Base-by-base conservation (phyloP, 2,888 invertebrate species). In the Piscicola geometra region DNA sequence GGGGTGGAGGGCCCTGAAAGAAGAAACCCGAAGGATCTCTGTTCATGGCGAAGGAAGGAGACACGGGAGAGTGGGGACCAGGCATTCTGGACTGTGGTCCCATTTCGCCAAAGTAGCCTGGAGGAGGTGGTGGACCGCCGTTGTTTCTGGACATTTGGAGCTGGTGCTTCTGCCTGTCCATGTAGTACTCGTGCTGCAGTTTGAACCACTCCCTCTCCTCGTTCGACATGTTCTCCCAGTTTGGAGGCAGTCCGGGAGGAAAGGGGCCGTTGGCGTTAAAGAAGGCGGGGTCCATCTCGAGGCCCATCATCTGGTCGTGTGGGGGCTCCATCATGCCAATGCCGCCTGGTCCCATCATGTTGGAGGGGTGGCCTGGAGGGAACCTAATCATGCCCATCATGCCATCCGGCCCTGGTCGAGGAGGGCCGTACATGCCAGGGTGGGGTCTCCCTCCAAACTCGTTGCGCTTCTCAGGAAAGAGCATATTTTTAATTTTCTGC, bases 201-300 rank as follows among this genome's bases (percentile, higher is more conserved):
- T 94, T 93, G 82, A 92, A 91, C 94, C 94, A 94, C 84, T 94
- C 94, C 85, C 92, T 89, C 86, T 91, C 91, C 3, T 90, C 90
- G 79, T 89, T 82, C 3, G 80, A 80, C 81, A 83, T 79, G 76
- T 81, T 82, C 71, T 82, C 82, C 82, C 82, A 82, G 79, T 82
- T 83, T 60, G 81, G 82, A 28, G 82, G 82, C 71, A 78, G 41
- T 2, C 75, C 77, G 0, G 76, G 77, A 33, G 67, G 67, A 3
- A 71, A 32, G 36, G 74, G 30, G 66, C 30, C 70, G 33, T 9
- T n/a, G 33, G 25, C 71, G n/a, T 71, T 56, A 15, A 75, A 47
- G 28, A 72, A 75, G 1, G 71, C 75, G 1, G 76, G 78, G 0
- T 47, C 52, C 64, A 78, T 79, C 25, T 81, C 81, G 21, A 86